phyloP scores from a whole-genome alignment of 1,140 invertebrate species.

The Solenopsis fugax region DNA sequence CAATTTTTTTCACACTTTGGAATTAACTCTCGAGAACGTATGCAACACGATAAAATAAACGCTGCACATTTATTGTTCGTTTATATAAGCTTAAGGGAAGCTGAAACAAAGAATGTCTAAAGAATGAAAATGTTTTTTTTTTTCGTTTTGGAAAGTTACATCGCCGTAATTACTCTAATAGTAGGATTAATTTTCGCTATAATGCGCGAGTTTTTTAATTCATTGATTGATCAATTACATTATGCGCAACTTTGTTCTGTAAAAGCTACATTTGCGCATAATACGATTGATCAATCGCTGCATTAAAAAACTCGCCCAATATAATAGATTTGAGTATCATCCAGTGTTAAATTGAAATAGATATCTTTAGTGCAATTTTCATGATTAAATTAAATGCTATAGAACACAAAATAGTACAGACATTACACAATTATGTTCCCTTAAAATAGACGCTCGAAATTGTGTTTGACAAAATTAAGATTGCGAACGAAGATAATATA shows the following conservation, averaged over 20 bases:
- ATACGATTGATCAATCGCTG: too few species aligned
- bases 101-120: background rate
- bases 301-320: too few species aligned
- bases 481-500: background rate
- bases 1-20: background rate
- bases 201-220: too few species aligned
- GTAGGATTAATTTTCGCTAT: background rate
- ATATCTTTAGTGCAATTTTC: background rate
- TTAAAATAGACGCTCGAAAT: background rate
- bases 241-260: too few species aligned
- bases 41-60: background rate
- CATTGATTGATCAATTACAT: too few species aligned
- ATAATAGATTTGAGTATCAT: background rate
- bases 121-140: background rate
- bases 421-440: background rate
- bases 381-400: background rate
- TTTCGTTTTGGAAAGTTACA: background rate
- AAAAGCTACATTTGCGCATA: too few species aligned
- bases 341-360: background rate
- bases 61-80: background rate
- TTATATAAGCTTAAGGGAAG: background rate
- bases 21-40: background rate
- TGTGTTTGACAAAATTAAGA: background rate
- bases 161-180: background rate
- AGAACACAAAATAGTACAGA: background rate